These are phyloP conservation scores for Porites cylindrica DNA, from an alignment of 92 coral and sea anemone species.

Conservation along the genomic window DNA sequence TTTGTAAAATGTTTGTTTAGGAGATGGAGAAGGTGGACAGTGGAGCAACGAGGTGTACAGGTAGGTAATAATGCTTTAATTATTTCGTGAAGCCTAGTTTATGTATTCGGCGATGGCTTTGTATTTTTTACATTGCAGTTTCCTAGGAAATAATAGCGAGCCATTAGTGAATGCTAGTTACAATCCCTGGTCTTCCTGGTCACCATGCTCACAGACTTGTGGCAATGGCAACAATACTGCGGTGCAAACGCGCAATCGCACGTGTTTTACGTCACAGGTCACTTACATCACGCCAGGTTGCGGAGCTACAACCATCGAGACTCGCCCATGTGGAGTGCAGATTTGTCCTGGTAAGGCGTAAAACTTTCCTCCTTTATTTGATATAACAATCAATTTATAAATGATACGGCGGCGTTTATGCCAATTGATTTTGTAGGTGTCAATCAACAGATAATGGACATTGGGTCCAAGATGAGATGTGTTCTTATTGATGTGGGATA, in stretches of 20 bases:
- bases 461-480: too few relatives aligned
- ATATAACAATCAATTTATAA: background rate
- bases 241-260: conserved; percentile 31
- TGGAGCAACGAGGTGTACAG: conserved; percentile 82
- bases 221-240: background rate
- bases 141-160: conserved; percentile 2
- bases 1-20: conserved; percentile 11
- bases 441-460: too few relatives aligned
- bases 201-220: conserved; percentile 63
- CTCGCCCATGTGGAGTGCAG: conserved; percentile 27
- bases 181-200: conserved; percentile 64
- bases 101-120: background rate
- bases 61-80: conserved; percentile 6
- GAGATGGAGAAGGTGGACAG: conserved; percentile 84
- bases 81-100: background rate
- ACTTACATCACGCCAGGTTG: background rate
- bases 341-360: conserved; percentile 11
- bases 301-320: background rate
- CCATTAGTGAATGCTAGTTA: background rate
- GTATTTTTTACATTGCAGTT: background rate
- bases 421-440: background rate
- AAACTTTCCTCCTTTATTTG: background rate
- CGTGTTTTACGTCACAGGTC: background rate
- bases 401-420: background rate
- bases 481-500: too few relatives aligned